These are phyloP conservation scores for Mesorhabditis spiculigera DNA, from an alignment of 2,888 invertebrate genomes.

Conservation along the genomic window DNA sequence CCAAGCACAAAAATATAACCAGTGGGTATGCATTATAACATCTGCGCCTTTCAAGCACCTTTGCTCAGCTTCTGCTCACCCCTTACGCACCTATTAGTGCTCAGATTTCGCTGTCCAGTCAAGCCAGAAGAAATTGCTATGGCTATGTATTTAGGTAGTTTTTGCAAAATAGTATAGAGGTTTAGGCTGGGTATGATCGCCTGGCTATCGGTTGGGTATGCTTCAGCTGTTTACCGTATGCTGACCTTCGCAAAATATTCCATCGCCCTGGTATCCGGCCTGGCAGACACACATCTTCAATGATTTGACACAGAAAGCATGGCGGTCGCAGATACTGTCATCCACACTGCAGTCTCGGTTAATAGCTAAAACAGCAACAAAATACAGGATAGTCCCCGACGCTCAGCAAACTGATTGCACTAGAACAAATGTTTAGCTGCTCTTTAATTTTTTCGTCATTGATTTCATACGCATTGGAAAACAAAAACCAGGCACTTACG, in stretches of 20 bases:
- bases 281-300: slow-evolving; percentile 49
- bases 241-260: slow-evolving; percentile 45
- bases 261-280: slow-evolving; percentile 52
- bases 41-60: too few species aligned
- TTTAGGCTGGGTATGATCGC: too few species aligned
- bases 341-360: slow-evolving; percentile 40
- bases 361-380: slow-evolving; percentile 33
- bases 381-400: background rate
- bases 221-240: too few species aligned
- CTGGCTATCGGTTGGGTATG: too few species aligned
- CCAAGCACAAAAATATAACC: too few species aligned
- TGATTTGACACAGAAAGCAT: slow-evolving; percentile 44
- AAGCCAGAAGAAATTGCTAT: too few species aligned
- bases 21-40: too few species aligned
- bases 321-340: slow-evolving; percentile 47
- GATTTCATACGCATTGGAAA: slow-evolving; percentile 2
- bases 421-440: background rate
- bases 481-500: slow-evolving; percentile 31
- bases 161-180: too few species aligned
- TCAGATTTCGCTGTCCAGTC: too few species aligned
- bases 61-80: too few species aligned
- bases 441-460: background rate
- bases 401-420: background rate
- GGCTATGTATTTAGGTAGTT: too few species aligned
- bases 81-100: too few species aligned